Evolutionary conservation across 2,113 vertebrate species (phyloP), one percentile per base, ranked within the genome.

Genomic region (Mobula birostris): DNA sequence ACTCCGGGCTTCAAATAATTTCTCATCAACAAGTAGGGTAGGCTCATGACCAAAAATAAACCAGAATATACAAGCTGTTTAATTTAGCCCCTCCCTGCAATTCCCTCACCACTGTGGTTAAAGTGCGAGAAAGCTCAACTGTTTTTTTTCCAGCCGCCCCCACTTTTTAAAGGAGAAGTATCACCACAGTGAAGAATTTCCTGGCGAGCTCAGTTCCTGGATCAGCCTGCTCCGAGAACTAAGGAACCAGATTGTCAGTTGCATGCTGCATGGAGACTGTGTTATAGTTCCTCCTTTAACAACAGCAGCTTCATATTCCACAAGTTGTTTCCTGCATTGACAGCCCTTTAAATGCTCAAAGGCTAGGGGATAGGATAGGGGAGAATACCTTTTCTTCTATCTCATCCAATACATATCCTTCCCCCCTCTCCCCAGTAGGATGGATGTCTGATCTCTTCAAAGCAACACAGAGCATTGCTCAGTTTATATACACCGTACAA

Each of bases 91-190:
- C 91, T 76, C 91, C 91, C 70, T 93, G 19, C 40, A 48, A 74
- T 72, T 93, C 90, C 68, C 70, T 93, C 70, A 74, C 36, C 61
- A 66, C 85, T n/a, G 85, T 90, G 85, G 85, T 90, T 90, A 90
- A 90, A 90, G 85, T 90, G 85, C 61, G n/a, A 90, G 29, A 68
- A 66, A 90, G 29, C 85, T 90, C 61, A 66, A 90, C 85, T 63
- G 85, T 90, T n/a, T 32, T 90, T 32, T 27, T 90, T 90, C 9
- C 63, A n/a, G 66, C 85, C 61, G 63, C 61, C 85, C 85, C 32
- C 77, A 14, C 7, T 5, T 90, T 66, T 90, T 90, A 90, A 90
- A 90, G 85, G 85, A n/a, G 85, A 90, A 90, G 85, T 4, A 0
- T 90, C 29, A 90, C 15, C 85, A 15, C 85, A 90, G 66, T 66